Evolutionary conservation across 2,888 invertebrate species (phyloP), one percentile per base, ranked within the genome.

Genomic region (Silvanus unidentatus): DNA sequence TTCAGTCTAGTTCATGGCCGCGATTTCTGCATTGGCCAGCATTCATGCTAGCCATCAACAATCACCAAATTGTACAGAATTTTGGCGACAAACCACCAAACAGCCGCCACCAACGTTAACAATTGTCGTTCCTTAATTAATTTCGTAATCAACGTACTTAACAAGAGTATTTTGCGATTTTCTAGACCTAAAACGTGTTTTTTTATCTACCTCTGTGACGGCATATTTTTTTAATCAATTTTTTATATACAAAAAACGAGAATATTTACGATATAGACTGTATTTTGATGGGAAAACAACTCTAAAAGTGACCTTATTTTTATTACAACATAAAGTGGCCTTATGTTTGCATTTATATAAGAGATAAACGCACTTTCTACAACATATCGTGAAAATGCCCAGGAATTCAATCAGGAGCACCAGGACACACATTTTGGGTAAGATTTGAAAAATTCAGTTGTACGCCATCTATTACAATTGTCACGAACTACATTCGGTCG

Each of bases 11-110:
- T 69, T 67, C 67, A 71, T 71, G 71, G 71, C 68, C 65, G 65
- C 63, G 58, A 57, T 56, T 55, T 56, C 52, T 53, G 55, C 55
- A 57, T 48, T 54, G 60, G 63, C 64, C 53, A 61, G 66, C 68
- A 59, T 55, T 58, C 54, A 67, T 68, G 68, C 66, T 64, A 59
- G 68, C 66, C 66, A 77, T 69, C 66, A 75, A 70, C 73, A 68
- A n/a, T 64, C 74, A 67, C 72, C 73, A 68, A 3, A 22, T 22
- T 8, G 3, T 22, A 22, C 22, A 22, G 8, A 3, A 22, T 32
- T 32, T 32, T n/a, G 32, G 3, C 13, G 13, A 12, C 4, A 32
- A 32, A 32, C n/a, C 3, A 32, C 32, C 4, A 32, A 32, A 12
- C 32, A 32, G n/a, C 22, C 3, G 8, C 22, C 22, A 22, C 22